Evolutionary conservation across 2,888 invertebrate genomes (phyloP).

Genomic region (Amblyjoppa proteus): DNA sequence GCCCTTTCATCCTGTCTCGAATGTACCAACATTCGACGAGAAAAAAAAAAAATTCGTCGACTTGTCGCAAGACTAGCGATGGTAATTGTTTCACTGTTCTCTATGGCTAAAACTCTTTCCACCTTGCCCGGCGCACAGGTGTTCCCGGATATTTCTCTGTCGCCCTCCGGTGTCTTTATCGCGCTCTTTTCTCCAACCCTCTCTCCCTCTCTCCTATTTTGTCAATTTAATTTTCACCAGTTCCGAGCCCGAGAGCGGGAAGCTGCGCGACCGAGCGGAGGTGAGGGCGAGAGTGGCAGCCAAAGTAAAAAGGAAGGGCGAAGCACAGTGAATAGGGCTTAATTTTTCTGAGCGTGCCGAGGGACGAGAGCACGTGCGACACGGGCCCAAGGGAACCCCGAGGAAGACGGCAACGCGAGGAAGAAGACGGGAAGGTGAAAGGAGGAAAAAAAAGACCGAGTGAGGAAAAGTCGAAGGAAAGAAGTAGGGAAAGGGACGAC

Average conservation of each 20-base stretch:
- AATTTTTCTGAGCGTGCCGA: conserved; percentile 73
- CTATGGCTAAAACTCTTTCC: conserved; percentile 40
- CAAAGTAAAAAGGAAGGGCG: conserved; percentile 49
- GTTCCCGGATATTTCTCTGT: conserved; percentile 32
- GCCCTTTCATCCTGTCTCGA: conserved; percentile 11
- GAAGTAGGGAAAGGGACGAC: conserved; percentile 43
- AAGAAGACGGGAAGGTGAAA: conserved; percentile 36
- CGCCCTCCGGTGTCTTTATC: not conserved
- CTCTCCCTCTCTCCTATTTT: conserved; percentile 60
- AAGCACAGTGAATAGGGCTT: conserved; percentile 72
- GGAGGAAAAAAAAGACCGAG: conserved; percentile 32
- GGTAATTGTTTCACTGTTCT: conserved; percentile 41
- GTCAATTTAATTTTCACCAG: conserved; percentile 71
- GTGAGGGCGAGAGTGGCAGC: conserved; percentile 33
- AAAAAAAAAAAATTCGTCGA: conserved; percentile 41
- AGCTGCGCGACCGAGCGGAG: conserved; percentile 31
- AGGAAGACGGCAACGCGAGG: conserved; percentile 32
- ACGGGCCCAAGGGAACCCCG: conserved; percentile 30
- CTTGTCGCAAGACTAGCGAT: conserved; percentile 15
- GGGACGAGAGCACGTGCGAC: conserved; percentile 67
- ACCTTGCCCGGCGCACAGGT: conserved; percentile 3
- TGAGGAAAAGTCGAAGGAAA: conserved; percentile 41
- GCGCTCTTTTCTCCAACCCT: conserved; percentile 10
- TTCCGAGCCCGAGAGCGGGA: conserved; percentile 33
- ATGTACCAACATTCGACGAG: conserved; percentile 22